phyloP scores from a whole-genome alignment of 2,113 vertebrate genomes.

The Coreoperca whiteheadi region DNA sequence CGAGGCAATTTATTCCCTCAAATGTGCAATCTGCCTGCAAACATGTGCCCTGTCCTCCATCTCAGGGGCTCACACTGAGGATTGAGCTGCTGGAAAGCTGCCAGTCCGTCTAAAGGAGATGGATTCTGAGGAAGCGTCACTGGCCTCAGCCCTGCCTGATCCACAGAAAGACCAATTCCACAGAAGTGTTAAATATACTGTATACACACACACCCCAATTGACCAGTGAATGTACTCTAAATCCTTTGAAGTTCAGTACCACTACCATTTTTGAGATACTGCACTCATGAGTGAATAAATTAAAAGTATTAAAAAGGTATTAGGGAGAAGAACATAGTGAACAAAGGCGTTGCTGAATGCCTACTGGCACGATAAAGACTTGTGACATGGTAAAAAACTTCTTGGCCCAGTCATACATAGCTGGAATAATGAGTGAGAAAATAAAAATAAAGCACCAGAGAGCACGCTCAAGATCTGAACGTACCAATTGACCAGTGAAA shows the following conservation, averaged over 20 bases:
- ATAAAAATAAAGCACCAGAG: slow-evolving; percentile 33
- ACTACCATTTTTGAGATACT: not conserved
- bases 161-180: slow-evolving; percentile 44
- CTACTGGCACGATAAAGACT: slow-evolving; percentile 13
- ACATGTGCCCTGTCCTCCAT: slow-evolving; percentile 77
- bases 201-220: not conserved
- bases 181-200: not conserved
- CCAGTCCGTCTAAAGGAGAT: slow-evolving; percentile 71
- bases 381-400: not conserved
- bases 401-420: slow-evolving; percentile 2
- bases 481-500: slow-evolving; percentile 57
- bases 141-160: slow-evolving; percentile 42
- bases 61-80: slow-evolving; percentile 68
- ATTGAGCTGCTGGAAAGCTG: slow-evolving; percentile 68
- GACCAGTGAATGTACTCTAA: not conserved
- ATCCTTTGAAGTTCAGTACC: slow-evolving; percentile 1
- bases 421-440: slow-evolving; percentile 50
- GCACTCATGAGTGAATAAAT: slow-evolving; percentile 21
- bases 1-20: slow-evolving; percentile 75
- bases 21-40: slow-evolving; percentile 80
- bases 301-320: slow-evolving; percentile 7
- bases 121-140: slow-evolving; percentile 61
- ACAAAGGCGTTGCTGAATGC: slow-evolving; percentile 5
- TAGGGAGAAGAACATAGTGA: not conserved
- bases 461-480: slow-evolving; percentile 47